Evolutionary conservation across 2,888 invertebrate genomes (phyloP).

Genomic region (Microctonus aethiopoides): DNA sequence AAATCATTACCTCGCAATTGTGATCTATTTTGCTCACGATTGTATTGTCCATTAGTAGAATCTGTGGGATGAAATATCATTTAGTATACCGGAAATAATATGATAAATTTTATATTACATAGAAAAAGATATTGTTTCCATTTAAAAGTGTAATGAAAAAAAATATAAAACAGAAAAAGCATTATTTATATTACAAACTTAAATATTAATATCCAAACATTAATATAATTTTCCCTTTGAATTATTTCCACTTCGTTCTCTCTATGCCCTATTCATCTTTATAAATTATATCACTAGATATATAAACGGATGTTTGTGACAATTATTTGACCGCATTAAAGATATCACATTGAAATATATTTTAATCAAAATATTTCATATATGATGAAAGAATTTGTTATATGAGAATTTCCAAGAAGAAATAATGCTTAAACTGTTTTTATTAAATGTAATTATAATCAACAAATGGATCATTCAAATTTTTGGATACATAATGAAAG

Average conservation of each 20-base stretch:
- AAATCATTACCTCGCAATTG: constrained; percentile 50
- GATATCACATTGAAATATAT: constrained; percentile 11
- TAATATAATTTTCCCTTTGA: too few relatives aligned
- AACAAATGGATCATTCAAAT: constrained; percentile 35
- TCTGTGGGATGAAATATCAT: constrained; percentile 44
- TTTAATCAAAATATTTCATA: constrained; percentile 5
- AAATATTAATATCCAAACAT: too few relatives aligned
- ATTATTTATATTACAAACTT: background rate
- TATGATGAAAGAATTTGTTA: constrained; percentile 12
- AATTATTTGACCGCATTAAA: constrained; percentile 28
- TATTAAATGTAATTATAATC: background rate
- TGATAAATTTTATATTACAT: constrained; percentile 33
- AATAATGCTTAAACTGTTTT: background rate
- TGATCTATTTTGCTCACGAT: constrained; percentile 43
- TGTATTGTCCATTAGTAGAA: constrained; percentile 44
- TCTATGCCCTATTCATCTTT: background rate
- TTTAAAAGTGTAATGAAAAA: background rate
- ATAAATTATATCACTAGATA: constrained; percentile 21
- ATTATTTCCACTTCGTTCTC: background rate
- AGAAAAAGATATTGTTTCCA: constrained; percentile 7
- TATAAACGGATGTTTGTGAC: constrained; percentile 44
- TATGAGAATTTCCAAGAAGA: background rate
- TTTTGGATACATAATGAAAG: constrained; percentile 53
- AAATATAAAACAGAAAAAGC: background rate
- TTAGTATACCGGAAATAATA: constrained; percentile 18